Evolutionary conservation across 2,888 invertebrate genomes (phyloP), one percentile per base, ranked within the genome.

Genomic region (Ophioninae sp.): DNA sequence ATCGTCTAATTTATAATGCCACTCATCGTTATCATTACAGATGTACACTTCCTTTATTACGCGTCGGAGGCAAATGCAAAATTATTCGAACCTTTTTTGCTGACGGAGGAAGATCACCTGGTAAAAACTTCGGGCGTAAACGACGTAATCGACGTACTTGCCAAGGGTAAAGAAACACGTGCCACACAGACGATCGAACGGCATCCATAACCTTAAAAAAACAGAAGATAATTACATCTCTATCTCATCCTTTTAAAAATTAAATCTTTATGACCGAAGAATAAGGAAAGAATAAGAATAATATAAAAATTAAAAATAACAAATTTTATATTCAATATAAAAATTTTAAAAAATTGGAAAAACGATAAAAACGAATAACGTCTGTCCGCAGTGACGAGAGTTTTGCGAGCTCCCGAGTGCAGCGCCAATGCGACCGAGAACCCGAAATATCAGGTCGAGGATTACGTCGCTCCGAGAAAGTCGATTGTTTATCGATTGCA

Each of bases 381-480:
- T 41, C n/a, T 21, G 6, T 57, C 77, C 85, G 87, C 78, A 89
- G 90, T 90, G 17, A 88, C 91, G n/a, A 86, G 82, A 80, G 86
- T 86, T 80, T 76, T 91, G 73, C 87, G 89, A 72, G 89, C 90
- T 8, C 65, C 65, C n/a, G 41, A 75, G 10, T 83, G 86, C 41
- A 83, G 86, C 65, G 20, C 67, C 30, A 87, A 86, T 72, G 56
- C 76, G 21, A 80, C 69, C 6, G 70, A 72, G 62, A 79, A 81
- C 7, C 92, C 90, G 70, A 89, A 89, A 41, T 93, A 94, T 87
- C 88, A 93, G 81, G 94, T 94, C 76, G 95, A 96, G 91, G 95
- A 95, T 89, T 95, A 95, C 84, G 93, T 95, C 13, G 92, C 94
- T 68, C 94, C 95, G 0, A 92, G 93, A 37, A 90, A 94, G 80